Conservation (phyloP, 1,140 invertebrate genomes). For the Pachyrhynchus sulphureomaculatus region DNA sequence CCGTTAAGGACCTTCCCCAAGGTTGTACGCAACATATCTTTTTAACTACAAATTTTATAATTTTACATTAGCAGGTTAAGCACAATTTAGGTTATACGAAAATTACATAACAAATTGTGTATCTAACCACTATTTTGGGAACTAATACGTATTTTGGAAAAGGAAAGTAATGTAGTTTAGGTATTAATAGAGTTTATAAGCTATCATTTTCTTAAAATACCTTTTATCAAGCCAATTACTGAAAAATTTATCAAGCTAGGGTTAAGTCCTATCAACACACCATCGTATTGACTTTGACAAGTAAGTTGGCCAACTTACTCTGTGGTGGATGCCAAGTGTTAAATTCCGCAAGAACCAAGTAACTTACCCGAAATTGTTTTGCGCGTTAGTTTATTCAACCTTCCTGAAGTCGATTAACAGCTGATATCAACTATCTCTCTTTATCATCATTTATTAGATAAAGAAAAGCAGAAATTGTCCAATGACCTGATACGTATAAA, state of each 20-base stretch:
- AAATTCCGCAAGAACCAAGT: no score
- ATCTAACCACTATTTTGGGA: not conserved
- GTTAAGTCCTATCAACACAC: not conserved
- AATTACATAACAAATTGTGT: slow-evolving; percentile 23
- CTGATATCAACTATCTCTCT: no score
- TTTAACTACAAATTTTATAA: slow-evolving; percentile 5
- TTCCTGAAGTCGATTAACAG: no score
- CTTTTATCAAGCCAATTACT: not conserved
- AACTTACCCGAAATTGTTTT: no score
- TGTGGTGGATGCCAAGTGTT: no score
- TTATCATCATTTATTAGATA: not conserved
- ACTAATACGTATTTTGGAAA: not conserved
- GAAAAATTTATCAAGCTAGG: not conserved
- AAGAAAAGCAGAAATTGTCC: not conserved
- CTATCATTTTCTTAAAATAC: not conserved
- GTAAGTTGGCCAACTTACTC: no score
- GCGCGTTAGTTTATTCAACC: no score
- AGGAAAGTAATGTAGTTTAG: not conserved
- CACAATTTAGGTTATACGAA: slow-evolving; percentile 9
- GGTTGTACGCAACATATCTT: slow-evolving; percentile 46
- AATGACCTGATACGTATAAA: no score
- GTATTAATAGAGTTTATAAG: not conserved
- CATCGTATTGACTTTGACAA: not conserved
- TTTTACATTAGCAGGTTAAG: not conserved
- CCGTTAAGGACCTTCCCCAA: slow-evolving; percentile 42